These are phyloP conservation scores for Tenebrosternarchus preto DNA, from an alignment of 2,113 vertebrate species.

Conservation along the genomic window DNA sequence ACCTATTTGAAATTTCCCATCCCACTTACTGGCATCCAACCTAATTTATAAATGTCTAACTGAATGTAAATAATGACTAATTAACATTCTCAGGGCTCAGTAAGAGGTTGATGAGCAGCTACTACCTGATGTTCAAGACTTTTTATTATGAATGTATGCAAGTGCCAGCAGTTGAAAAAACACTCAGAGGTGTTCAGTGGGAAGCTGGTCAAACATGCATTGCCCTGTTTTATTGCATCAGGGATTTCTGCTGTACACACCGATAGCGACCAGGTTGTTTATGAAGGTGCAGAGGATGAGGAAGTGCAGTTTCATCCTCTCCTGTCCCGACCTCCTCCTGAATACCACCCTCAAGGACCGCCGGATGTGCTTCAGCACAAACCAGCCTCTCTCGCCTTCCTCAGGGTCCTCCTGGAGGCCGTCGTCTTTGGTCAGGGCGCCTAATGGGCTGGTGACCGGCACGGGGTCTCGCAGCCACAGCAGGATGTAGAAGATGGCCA, in stretches of 20 bases:
- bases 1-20: background rate
- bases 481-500: constrained; percentile 56
- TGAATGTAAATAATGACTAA: background rate
- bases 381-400: background rate
- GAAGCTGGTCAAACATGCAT: background rate
- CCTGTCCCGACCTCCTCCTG: constrained; percentile 54
- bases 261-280: constrained; percentile 59
- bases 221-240: background rate
- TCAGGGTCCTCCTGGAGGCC: background rate
- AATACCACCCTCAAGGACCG: constrained; percentile 55
- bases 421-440: background rate
- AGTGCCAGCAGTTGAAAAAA: background rate
- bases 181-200: background rate
- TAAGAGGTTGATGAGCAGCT: background rate
- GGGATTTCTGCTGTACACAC: constrained; percentile 55
- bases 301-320: constrained; percentile 60
- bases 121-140: background rate
- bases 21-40: background rate
- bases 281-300: constrained; percentile 63
- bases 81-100: constrained; percentile 8
- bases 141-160: background rate
- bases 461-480: constrained; percentile 58
- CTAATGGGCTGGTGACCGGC: background rate
- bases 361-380: constrained; percentile 51
- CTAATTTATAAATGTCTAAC: constrained; percentile 11